These are phyloP conservation scores for Luperina nickerlii DNA, from an alignment of 2,888 invertebrate genomes.

Conservation along the genomic window DNA sequence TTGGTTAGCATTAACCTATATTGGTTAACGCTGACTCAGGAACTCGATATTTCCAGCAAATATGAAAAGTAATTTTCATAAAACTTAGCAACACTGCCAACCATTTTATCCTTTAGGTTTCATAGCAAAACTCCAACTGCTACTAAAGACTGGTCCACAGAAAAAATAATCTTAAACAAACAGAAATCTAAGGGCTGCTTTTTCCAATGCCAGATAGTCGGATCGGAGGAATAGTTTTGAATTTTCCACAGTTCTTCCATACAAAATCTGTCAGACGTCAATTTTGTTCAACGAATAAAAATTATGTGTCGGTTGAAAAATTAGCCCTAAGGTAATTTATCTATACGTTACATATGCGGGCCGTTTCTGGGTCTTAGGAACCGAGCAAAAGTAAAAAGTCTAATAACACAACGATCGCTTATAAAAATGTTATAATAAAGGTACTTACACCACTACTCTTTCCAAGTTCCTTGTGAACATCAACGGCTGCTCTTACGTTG, in stretches of 20 bases:
- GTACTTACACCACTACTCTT: slow-evolving; percentile 77
- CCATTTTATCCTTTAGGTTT: background rate
- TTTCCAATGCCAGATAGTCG: no score
- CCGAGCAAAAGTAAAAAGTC: background rate
- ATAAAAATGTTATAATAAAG: background rate
- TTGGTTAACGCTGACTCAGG: background rate
- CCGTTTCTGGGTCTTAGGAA: background rate
- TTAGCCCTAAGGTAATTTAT: background rate
- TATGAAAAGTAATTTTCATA: background rate
- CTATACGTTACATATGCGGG: background rate
- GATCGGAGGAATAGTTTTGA: no score
- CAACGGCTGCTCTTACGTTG: slow-evolving; percentile 75
- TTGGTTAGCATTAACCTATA: no score
- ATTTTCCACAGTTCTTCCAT: no score
- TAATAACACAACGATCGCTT: background rate
- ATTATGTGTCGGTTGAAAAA: no score
- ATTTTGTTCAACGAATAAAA: no score
- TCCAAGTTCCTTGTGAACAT: slow-evolving; percentile 76
- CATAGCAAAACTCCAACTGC: background rate
- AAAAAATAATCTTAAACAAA: background rate
- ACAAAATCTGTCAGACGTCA: no score
- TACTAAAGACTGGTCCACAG: background rate
- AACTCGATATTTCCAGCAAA: background rate
- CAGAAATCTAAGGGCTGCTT: background rate
- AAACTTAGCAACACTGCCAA: no score